Percentiles rank a stretch among this genome's conserved stretches.
These are phyloP conservation scores for Chlorodrepanis virens DNA, from an alignment of 2,113 vertebrate genomes.

Conservation along the genomic window DNA sequence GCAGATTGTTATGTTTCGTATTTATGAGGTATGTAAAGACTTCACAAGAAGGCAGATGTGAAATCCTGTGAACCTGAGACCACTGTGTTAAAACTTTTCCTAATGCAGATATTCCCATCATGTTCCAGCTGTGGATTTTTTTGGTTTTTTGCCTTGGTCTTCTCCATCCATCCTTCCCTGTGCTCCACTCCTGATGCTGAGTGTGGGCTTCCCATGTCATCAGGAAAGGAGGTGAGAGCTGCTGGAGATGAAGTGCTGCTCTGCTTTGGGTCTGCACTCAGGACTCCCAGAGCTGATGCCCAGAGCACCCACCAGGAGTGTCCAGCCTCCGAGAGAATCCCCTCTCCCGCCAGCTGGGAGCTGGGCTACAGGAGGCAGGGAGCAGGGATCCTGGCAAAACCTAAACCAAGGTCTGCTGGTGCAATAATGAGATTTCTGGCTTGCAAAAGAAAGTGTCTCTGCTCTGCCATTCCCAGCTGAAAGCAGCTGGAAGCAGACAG, in stretches of 20 bases:
- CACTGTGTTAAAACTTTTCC: background rate
- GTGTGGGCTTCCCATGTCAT: fast-evolving
- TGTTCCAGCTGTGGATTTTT: background rate
- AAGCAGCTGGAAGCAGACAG: background rate
- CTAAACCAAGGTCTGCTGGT: background rate
- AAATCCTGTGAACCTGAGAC: background rate
- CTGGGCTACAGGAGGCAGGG: fast-evolving
- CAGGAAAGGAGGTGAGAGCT: background rate
- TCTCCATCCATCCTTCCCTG: fast-evolving
- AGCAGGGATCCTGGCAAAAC: background rate
- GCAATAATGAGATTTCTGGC: background rate
- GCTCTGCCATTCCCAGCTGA: background rate
- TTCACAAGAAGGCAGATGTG: background rate
- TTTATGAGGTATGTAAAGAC: background rate
- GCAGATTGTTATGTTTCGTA: background rate
- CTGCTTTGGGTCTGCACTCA: background rate
- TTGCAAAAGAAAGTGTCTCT: background rate
- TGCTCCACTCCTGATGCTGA: background rate
- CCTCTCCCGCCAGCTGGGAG: background rate
- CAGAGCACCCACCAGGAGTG: fast-evolving
- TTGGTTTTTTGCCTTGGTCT: fast-evolving
- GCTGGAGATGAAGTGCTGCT: background rate
- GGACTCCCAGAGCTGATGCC: background rate
- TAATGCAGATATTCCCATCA: background rate
- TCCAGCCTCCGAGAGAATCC: background rate